A percentile compares a stretch with the other conserved stretches of the same genome.
phyloP scores from a whole-genome alignment of 2,888 invertebrate species.

The Caenorhabditis sp. region DNA sequence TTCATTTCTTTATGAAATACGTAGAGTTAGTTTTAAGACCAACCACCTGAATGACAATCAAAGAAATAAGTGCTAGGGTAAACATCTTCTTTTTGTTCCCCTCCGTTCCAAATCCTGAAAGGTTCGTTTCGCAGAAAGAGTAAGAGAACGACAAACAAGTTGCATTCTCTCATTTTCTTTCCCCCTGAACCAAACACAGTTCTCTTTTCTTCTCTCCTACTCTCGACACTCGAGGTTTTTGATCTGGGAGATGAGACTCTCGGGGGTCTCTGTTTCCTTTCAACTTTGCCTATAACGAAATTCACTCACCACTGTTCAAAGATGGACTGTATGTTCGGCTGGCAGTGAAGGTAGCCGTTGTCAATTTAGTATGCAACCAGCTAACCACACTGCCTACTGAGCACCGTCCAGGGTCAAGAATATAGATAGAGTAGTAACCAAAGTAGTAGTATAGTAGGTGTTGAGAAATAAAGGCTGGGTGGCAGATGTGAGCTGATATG shows the following conservation, averaged over 20 bases:
- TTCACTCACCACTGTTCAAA: slow-evolving; percentile 62
- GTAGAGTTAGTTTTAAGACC: not conserved
- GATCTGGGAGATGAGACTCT: slow-evolving; percentile 29
- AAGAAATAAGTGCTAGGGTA: slow-evolving; percentile 44
- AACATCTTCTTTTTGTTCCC: slow-evolving; percentile 28
- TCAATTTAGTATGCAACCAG: slow-evolving; percentile 73
- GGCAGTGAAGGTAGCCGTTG: slow-evolving; percentile 79
- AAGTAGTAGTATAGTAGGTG: not conserved
- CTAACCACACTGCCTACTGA: slow-evolving; percentile 79
- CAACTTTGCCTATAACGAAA: slow-evolving; percentile 14
- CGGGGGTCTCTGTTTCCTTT: not conserved
- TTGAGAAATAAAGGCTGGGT: not conserved
- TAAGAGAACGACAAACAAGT: slow-evolving; percentile 60
- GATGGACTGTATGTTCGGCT: slow-evolving; percentile 61
- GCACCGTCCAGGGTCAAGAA: slow-evolving; percentile 32
- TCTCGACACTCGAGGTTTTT: slow-evolving; percentile 41
- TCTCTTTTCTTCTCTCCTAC: slow-evolving; percentile 16
- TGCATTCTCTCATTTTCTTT: slow-evolving; percentile 33
- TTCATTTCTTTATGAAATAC: not conserved
- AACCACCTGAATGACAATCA: slow-evolving; percentile 11
- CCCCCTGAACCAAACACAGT: slow-evolving; percentile 26
- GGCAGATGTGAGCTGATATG: slow-evolving; percentile 2
- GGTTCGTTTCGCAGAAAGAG: slow-evolving; percentile 35
- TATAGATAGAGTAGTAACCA: not conserved
- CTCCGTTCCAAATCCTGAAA: slow-evolving; percentile 22